These are phyloP conservation scores for Bruchidius siliquastri DNA, from an alignment of 2,888 invertebrate genomes.

Conservation along the genomic window DNA sequence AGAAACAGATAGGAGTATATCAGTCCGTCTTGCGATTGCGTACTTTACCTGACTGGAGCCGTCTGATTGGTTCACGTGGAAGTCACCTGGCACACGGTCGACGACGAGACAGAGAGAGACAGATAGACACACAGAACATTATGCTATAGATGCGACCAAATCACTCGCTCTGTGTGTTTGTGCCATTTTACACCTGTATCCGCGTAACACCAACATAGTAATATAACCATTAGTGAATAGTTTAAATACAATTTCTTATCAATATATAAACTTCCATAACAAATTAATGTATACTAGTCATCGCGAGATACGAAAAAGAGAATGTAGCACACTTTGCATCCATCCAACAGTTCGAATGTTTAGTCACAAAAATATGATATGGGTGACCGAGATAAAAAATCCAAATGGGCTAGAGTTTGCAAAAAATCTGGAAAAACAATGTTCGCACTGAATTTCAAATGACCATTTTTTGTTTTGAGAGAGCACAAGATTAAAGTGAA, in stretches of 20 bases:
- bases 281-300: not conserved
- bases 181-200: conserved; percentile 41
- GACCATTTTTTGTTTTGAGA: no score
- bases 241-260: not conserved
- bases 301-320: not conserved
- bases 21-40: conserved; percentile 34
- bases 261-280: not conserved
- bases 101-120: not conserved
- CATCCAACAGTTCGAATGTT: no score
- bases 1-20: not conserved
- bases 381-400: no score
- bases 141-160: not conserved
- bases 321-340: not conserved
- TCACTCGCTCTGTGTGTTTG: not conserved
- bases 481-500: no score
- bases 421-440: no score
- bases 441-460: no score
- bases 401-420: no score
- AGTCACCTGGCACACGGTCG: not conserved
- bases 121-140: not conserved
- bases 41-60: conserved; percentile 41
- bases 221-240: conserved; percentile 42
- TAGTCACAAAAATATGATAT: no score
- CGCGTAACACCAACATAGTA: conserved; percentile 45
- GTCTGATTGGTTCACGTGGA: conserved; percentile 4